Evolutionary conservation across 2,113 vertebrate genomes (phyloP), one percentile per base, ranked within the genome.

Genomic region (Dermatemys mawii): DNA sequence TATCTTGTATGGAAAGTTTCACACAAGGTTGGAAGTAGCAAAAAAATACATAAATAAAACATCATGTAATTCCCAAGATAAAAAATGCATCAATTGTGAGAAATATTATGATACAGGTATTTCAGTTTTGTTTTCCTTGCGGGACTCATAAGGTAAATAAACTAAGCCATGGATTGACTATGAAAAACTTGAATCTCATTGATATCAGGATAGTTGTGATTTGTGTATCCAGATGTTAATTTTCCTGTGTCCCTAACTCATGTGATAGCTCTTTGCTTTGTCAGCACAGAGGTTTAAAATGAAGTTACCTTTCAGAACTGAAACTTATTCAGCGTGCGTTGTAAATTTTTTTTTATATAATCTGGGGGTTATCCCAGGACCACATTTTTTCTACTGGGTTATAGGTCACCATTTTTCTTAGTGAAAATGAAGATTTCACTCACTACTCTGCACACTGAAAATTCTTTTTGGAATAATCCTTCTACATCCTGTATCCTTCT

Each of bases 1-100:
- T 90, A 95, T 96, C 92, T 95, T 95, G 94, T 95, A 88, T 78
- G 90, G 95, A 97, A 98, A 97, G 94, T 96, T 95, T 54, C 96
- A 96, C 94, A 93, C 94, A 86, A 57, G 84, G 85, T 79, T 41
- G 67, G 95, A 94, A 96, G 95, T 94, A 93, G 91, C 93, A 97
- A 97, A 96, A 53, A 97, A 97, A 89, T 70, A 98, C 98, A 97
- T 96, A 97, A 96, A 89, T 92, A 90, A 96, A 98, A 97, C 92
- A 98, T 96, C 95, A 86, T 93, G 81, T 92, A 97, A 97, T 97
- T 98, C 97, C 96, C 97, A 97, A 92, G 97, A 94, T 95, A 97
- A 97, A 51, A 95, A 90, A 86, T 95, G 92, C 97, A 97, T 98
- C 98, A 98, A 87, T 97, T 97, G 96, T 89, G 81, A 95, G 97